Percentiles rank a stretch among this genome's conserved stretches.
Conservation (phyloP, 2,113 vertebrate genomes). For the Phoenicopterus ruber region DNA sequence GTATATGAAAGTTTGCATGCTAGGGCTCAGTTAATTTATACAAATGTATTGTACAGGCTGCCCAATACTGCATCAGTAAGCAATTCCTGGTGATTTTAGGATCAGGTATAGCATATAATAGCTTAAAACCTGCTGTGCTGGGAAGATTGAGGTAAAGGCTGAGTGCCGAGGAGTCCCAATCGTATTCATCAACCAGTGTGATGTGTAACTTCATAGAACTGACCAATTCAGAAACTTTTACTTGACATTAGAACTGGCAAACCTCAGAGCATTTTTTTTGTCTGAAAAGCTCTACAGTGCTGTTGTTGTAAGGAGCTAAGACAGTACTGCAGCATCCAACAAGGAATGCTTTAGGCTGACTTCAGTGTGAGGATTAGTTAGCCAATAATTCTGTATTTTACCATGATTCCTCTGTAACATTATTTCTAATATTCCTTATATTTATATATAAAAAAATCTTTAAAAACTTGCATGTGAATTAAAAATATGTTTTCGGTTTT, state of each 20-base stretch:
- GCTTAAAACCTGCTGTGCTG: background rate
- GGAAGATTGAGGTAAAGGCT: background rate
- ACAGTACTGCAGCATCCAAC: background rate
- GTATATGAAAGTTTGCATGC: background rate
- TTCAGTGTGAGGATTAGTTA: background rate
- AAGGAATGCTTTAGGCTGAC: background rate
- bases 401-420: rapidly evolving
- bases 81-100: background rate
- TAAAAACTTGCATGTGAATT: background rate
- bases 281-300: background rate
- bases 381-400: background rate
- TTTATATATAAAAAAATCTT: background rate
- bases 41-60: background rate
- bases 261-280: background rate
- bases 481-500: background rate
- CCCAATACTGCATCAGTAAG: background rate
- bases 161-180: background rate
- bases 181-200: background rate
- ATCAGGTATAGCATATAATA: background rate
- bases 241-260: background rate
- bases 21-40: background rate
- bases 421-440: background rate
- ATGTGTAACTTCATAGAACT: background rate
- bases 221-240: background rate
- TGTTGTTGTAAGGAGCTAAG: background rate